phyloP scores from a whole-genome alignment of 2,888 invertebrate species.

The Ceratothoa steindachneri region DNA sequence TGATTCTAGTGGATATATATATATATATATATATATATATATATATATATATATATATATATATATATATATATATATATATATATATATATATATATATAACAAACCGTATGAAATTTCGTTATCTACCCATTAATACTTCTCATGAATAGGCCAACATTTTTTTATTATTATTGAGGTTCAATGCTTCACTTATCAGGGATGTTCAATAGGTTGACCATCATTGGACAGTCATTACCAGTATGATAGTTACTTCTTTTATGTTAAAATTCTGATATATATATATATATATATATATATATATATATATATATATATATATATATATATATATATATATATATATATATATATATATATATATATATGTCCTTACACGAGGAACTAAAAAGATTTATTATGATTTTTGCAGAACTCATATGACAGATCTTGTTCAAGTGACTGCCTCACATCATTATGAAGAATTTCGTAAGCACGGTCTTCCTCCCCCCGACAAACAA shows the following conservation, averaged over 20 bases:
- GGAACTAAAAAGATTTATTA: conserved; percentile 5
- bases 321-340: conserved; percentile 17
- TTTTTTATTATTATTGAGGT: too few relatives aligned
- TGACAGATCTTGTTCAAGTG: conserved; percentile 51
- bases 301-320: conserved; percentile 16
- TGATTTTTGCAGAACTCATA: conserved; percentile 47
- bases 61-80: too few relatives aligned
- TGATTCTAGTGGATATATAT: too few relatives aligned
- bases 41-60: too few relatives aligned
- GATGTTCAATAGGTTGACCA: neutral
- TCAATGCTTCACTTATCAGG: too few relatives aligned
- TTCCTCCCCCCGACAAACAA: neutral
- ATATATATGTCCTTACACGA: too few relatives aligned
- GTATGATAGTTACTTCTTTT: neutral
- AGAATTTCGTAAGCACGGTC: conserved; percentile 48
- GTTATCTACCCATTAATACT: neutral
- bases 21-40: too few relatives aligned
- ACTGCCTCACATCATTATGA: conserved; percentile 50
- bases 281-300: too few relatives aligned
- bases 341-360: conserved; percentile 19
- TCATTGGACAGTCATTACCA: neutral
- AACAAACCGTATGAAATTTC: too few relatives aligned
- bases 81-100: too few relatives aligned
- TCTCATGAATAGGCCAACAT: too few relatives aligned
- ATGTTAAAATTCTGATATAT: neutral